Evolutionary conservation across 2,888 invertebrate species (phyloP), one percentile per base, ranked within the genome.

Genomic region (Caenorhabditis imperialis): DNA sequence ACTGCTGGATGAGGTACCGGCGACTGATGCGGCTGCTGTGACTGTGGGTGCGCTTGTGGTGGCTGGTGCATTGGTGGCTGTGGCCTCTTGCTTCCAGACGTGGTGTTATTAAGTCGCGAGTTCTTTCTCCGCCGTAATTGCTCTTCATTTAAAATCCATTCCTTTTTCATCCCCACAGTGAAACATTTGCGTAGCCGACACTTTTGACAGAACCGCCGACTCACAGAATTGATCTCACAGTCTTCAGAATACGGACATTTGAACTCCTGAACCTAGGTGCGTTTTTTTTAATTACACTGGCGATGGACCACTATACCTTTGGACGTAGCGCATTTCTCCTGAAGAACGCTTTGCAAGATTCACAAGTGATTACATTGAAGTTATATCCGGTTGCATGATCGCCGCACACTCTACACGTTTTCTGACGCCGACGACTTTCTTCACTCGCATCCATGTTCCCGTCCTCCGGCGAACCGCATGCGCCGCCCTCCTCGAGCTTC

Each of bases 331-430:
- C 97, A 90, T 97, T 97, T 74, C 96, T 91, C 72, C 96, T 91
- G 88, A 97, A 97, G 89, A 97, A 97, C 0, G 97, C 96, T 88
- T 97, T 97, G 88, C 97, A 97, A 81, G 95, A 96, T 89, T 97
- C 96, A 40, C 85, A 86, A 16, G 84, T 85, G 51, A 86, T 84
- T 27, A 81, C 81, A 44, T 86, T 86, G 67, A 86, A 86, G 51
- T 86, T 87, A 77, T 87, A 86, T 22, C 86, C 83, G n/a, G 84
- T 86, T 27, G 86, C 86, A 55, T 83, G 84, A 60, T 86, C 86
- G 2, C 85, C 85, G 57, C 86, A 86, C 14, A 86, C 87, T 33
- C 85, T 77, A 60, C 86, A 86, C 6, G 81, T 83, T 70, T 86
- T 86, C 38, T 82, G 81, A 22, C 84, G 80, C n/a, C 84, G 81